These are phyloP conservation scores for Xenopus petersii DNA, from an alignment of 2,797 vertebrate species.

Conservation along the genomic window DNA sequence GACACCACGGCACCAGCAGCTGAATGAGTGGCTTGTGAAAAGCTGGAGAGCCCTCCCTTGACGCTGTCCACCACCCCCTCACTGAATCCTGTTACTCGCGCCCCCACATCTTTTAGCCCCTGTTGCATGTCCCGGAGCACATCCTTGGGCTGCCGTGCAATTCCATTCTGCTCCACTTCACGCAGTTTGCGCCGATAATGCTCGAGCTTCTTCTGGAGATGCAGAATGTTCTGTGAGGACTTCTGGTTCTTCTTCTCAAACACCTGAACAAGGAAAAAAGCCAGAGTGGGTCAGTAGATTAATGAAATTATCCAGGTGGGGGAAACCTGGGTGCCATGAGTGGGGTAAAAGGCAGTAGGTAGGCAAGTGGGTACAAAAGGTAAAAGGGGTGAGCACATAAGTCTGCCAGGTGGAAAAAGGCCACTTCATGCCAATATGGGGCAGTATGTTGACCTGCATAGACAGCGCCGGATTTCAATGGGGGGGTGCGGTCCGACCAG, in stretches of 20 bases:
- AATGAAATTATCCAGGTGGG: no score
- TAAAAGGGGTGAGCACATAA: no score
- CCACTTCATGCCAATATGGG: no score
- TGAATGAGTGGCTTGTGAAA: slow-evolving; percentile 94
- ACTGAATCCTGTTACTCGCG: slow-evolving; percentile 93
- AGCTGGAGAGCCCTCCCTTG: slow-evolving; percentile 88
- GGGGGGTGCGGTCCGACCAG: no score
- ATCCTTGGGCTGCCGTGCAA: slow-evolving; percentile 91
- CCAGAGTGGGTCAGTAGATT: not conserved
- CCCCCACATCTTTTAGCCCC: slow-evolving; percentile 90
- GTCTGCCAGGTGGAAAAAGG: no score
- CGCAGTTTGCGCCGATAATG: slow-evolving; percentile 90
- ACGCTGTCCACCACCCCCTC: slow-evolving; percentile 91
- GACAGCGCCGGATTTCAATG: no score
- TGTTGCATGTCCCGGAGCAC: slow-evolving; percentile 96
- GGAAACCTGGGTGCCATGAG: no score
- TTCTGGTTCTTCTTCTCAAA: slow-evolving; percentile 99
- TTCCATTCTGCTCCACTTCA: slow-evolving; percentile 93
- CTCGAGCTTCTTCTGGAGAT: slow-evolving; percentile 93
- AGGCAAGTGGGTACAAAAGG: no score
- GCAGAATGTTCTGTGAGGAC: slow-evolving; percentile 90
- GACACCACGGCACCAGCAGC: slow-evolving; percentile 91
- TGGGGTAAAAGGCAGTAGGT: no score
- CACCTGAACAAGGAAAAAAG: slow-evolving; percentile 55
- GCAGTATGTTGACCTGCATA: no score